Evolutionary conservation across 2,888 invertebrate species (phyloP), one percentile per base, ranked within the genome.

Genomic region (Polydrusus cervinus): DNA sequence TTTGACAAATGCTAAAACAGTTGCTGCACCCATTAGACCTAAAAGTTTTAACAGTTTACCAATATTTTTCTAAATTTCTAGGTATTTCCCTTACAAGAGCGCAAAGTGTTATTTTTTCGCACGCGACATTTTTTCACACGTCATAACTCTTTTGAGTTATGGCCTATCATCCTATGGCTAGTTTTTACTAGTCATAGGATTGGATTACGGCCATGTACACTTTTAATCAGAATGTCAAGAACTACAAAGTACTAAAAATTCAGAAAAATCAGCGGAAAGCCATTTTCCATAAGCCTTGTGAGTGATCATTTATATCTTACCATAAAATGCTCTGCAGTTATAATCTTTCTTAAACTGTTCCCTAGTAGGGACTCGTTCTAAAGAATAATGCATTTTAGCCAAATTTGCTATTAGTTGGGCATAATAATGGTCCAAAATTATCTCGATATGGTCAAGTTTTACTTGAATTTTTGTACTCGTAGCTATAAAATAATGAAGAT

Each of bases 401-500:
- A 86, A 77, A 51, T 79, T 82, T 3, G 80, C 79, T 20, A 84
- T 64, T 5, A 86, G 74, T 18, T 83, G 82, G 7, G 82, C 80
- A 71, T 86, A 84, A 78, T 86, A 86, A 68, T 81, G 82, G 74
- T 85, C 84, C 69, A 86, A 71, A 61, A 86, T 77, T 11, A 79
- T 81, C 30, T 84, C 83, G 13, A 84, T 81, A 75, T 83, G 80
- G 47, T 83, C 81, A 16, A 78, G 75, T 73, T 83, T 81, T 30
- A 85, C 83, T 69, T 84, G 82, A 8, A 83, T 78, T 55, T 79
- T 81, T 13, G 84, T 82, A 78, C 88, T 89, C 0, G 88, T 88
- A n/a, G 85, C 84, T 16, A 88, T 80, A 76, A 89, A 89, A 77
- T 89, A 89, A 64, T 84, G 87, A 14, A 89, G 78, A 81, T 89